These are phyloP conservation scores for Athalia cordata DNA, from an alignment of 2,888 invertebrate genomes.

Conservation along the genomic window DNA sequence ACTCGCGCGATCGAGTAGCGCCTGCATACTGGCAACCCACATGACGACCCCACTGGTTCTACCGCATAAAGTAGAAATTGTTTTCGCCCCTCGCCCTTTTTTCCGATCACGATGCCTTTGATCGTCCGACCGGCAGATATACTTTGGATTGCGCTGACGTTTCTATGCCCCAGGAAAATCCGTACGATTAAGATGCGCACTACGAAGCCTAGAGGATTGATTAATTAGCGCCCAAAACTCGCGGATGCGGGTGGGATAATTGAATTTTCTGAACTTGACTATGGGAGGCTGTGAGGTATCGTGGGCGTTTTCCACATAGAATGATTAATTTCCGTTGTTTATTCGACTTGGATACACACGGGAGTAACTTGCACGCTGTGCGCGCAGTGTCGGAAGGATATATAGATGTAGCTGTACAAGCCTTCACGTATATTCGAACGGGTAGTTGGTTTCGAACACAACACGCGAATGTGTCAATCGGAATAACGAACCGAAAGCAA, in stretches of 20 bases:
- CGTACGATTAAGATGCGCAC: neutral
- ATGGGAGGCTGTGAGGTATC: neutral
- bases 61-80: no score
- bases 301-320: slow-evolving; percentile 5
- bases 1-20: no score
- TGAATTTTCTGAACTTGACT: slow-evolving; percentile 32
- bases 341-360: neutral
- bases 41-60: no score
- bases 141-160: no score
- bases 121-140: no score
- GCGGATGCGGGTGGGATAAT: slow-evolving; percentile 4
- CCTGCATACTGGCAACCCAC: no score
- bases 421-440: neutral
- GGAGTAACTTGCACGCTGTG: neutral
- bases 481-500: neutral
- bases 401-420: neutral
- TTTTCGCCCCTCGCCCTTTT: no score
- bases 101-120: no score
- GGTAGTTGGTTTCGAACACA: neutral
- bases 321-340: slow-evolving; percentile 34
- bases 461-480: neutral
- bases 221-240: neutral
- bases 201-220: neutral
- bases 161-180: no score
- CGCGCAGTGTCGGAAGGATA: neutral